A percentile compares a stretch with the other conserved stretches of the same genome.
Conservation (phyloP, 2,113 vertebrate species). For the Lathamus discolor region DNA sequence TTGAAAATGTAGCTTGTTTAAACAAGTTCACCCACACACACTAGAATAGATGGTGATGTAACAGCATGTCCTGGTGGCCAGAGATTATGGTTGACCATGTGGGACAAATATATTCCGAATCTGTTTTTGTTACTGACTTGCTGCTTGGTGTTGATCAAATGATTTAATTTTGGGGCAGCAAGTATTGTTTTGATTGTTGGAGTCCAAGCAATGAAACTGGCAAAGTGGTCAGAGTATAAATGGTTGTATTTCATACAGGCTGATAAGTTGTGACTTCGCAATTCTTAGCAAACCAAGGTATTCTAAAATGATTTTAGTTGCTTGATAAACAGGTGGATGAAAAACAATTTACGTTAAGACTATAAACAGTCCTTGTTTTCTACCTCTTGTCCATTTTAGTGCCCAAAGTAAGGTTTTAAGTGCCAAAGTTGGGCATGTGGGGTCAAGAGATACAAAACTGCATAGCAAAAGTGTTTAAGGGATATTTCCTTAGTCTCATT, state of each 20-base stretch:
- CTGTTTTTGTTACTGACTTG: not conserved
- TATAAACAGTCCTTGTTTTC: not conserved
- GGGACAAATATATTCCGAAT: not conserved
- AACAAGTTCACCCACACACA: not conserved
- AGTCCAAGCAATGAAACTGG: not conserved
- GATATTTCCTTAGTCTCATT: not conserved
- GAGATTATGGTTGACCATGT: not conserved
- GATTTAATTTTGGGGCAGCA: not conserved
- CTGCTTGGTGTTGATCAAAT: not conserved
- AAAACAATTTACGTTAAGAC: not conserved
- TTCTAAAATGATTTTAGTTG: not conserved
- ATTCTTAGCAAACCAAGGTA: not conserved
- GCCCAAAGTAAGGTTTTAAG: not conserved
- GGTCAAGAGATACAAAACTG: not conserved
- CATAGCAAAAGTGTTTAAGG: not conserved
- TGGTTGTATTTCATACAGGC: not conserved
- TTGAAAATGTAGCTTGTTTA: not conserved
- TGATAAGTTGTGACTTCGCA: not conserved
- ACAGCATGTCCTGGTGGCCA: not conserved
- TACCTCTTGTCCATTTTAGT: not conserved
- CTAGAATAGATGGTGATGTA: not conserved
- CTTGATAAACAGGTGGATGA: not conserved
- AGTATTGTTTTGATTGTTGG: not conserved
- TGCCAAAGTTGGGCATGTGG: not conserved
- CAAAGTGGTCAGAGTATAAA: not conserved